Percentiles rank a stretch among this genome's conserved stretches.
Conservation (phyloP, 2,888 invertebrate genomes). For the Chymomyza caudatula region DNA sequence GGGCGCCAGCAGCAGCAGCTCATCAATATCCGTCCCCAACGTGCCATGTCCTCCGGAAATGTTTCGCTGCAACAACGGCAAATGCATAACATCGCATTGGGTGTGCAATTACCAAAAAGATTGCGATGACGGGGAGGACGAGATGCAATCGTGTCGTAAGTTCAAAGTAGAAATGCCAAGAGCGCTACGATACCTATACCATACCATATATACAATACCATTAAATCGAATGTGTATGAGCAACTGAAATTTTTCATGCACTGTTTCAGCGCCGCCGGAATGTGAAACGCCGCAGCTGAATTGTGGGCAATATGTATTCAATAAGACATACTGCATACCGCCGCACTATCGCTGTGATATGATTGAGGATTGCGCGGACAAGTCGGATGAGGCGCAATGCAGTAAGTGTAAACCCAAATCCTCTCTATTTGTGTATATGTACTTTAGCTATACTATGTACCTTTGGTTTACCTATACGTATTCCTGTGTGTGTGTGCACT, state of each 20-base stretch:
- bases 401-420: constrained; percentile 83
- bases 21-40: constrained; percentile 62
- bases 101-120: constrained; percentile 97
- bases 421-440: constrained; percentile 5
- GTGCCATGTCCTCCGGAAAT: constrained; percentile 85
- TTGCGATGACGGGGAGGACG: constrained; percentile 95
- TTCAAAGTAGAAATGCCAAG: constrained; percentile 62
- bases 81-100: constrained; percentile 90
- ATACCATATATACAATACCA: not conserved
- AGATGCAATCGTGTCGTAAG: constrained; percentile 94
- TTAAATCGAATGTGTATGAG: not conserved
- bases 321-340: constrained; percentile 96
- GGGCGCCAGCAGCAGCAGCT: constrained; percentile 47
- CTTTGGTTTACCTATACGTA: not conserved
- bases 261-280: constrained; percentile 90
- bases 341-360: constrained; percentile 96
- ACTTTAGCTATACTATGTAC: not conserved
- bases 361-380: constrained; percentile 96
- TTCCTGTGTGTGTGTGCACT: not conserved
- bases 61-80: constrained; percentile 91
- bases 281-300: constrained; percentile 94
- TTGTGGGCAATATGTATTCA: constrained; percentile 96
- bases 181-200: not conserved
- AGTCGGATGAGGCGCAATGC: constrained; percentile 96
- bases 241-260: constrained; percentile 5